These are phyloP conservation scores for Scaptodrosophila latifasciaeformis DNA, from an alignment of 2,888 invertebrate species.

Conservation along the genomic window DNA sequence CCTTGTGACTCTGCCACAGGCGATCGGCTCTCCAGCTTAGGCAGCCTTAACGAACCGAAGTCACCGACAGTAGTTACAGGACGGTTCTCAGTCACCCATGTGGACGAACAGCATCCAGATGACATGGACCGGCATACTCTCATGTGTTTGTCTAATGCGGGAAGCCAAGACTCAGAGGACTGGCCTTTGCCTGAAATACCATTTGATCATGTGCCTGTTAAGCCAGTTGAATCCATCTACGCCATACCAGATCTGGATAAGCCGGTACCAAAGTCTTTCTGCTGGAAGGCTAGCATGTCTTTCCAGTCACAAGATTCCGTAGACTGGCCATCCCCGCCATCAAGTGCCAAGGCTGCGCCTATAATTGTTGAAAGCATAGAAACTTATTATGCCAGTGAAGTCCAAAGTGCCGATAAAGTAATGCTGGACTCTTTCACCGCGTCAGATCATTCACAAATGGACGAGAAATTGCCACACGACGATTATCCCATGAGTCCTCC, in stretches of 20 bases:
- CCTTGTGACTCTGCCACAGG: conserved; percentile 82
- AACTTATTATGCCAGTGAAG: conserved; percentile 86
- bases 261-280: conserved; percentile 74
- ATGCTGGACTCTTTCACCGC: conserved; percentile 83
- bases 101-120: conserved; percentile 69
- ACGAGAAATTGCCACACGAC: conserved; percentile 74
- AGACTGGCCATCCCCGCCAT: conserved; percentile 88
- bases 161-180: conserved; percentile 85
- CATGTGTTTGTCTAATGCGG: conserved; percentile 76
- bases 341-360: conserved; percentile 81
- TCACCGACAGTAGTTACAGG: conserved; percentile 74
- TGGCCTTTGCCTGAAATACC: conserved; percentile 86
- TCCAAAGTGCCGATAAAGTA: conserved; percentile 86
- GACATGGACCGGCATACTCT: conserved; percentile 70
- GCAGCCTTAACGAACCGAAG: conserved; percentile 76
- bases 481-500: conserved; percentile 69
- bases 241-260: conserved; percentile 73
- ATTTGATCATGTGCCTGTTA: conserved; percentile 74
- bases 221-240: conserved; percentile 68
- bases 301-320: conserved; percentile 82
- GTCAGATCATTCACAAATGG: conserved; percentile 80
- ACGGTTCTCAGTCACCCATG: conserved; percentile 74
- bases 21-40: conserved; percentile 77
- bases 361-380: conserved; percentile 86
- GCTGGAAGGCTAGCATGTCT: conserved; percentile 73